A percentile compares a stretch with the other conserved stretches of the same genome.
Evolutionary conservation across 2,113 vertebrate species (phyloP).

Genomic region (Pituophis catenifer): DNA sequence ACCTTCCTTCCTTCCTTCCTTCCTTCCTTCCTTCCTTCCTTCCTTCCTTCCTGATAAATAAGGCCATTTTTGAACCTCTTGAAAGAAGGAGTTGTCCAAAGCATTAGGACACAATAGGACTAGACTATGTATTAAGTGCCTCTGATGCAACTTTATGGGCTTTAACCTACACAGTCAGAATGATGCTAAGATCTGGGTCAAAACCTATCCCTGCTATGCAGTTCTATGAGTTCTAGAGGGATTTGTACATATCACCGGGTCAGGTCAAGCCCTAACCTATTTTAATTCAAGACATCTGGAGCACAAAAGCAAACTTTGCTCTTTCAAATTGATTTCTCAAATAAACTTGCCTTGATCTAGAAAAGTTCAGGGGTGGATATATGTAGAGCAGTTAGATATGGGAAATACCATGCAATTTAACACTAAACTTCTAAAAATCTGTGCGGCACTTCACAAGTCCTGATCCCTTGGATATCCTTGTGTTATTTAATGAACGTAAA

Average conservation of each 20-base stretch:
- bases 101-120: not conserved
- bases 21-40: not conserved
- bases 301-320: not conserved
- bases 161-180: not conserved
- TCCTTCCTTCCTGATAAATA: not conserved
- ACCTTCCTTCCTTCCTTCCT: no score
- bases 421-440: rapidly evolving
- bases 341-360: not conserved
- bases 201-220: not conserved
- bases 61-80: not conserved
- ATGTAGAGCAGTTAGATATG: not conserved
- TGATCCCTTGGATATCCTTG: rapidly evolving
- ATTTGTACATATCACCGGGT: not conserved
- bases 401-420: not conserved
- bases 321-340: not conserved
- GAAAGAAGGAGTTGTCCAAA: not conserved
- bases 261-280: slow-evolving; percentile 2
- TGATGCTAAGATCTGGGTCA: not conserved
- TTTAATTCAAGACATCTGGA: not conserved
- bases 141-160: not conserved
- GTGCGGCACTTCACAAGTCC: rapidly evolving
- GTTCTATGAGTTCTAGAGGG: not conserved
- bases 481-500: slow-evolving; percentile 8
- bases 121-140: not conserved
- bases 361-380: rapidly evolving